Base-by-base conservation (phyloP, 2,797 vertebrate species). In the Fistularia commersonii region DNA sequence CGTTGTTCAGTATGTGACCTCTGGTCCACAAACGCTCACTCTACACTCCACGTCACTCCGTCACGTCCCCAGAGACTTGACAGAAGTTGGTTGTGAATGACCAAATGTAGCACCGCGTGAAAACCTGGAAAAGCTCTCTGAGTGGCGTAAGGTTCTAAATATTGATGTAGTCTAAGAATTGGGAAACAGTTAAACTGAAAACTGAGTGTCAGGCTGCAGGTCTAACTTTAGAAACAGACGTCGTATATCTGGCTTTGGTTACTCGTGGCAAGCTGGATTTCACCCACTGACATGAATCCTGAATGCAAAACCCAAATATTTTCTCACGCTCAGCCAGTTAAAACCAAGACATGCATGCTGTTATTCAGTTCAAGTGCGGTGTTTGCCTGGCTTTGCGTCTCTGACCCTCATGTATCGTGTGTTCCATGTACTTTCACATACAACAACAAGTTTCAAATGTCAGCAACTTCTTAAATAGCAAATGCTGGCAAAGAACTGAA, bases 1-100 rank as follows among this genome's bases (percentile, higher is more conserved):
- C 36, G 3, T 32, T 55, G 66, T 63, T 15, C 59, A 61, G 32
- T 37, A 3, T 32, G 35, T 57, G 61, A 67, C 66, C 65, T 50
- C 32, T 0, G 15, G 31, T 41, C 45, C 37, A 2, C 48, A 49
- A 45, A 49, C 48, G 38, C 44, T 31, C 50, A 15, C 7, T n/a
- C n/a, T n/a, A n/a, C n/a, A n/a, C n/a, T n/a, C n/a, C n/a, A n/a
- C n/a, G n/a, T n/a, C n/a, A n/a, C n/a, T n/a, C n/a, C n/a, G n/a
- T n/a, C n/a, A n/a, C n/a, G n/a, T n/a, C n/a, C n/a, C n/a, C n/a
- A n/a, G n/a, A n/a, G n/a, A n/a, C n/a, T n/a, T n/a, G n/a, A n/a
- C n/a, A n/a, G n/a, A n/a, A n/a, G n/a, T n/a, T n/a, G n/a, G n/a
- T n/a, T n/a, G n/a, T n/a, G n/a, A n/a, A n/a, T n/a, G n/a, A n/a